A percentile compares a stretch with the other conserved stretches of the same genome.
Evolutionary conservation across 2,888 invertebrate species (phyloP).

Genomic region (Vandiemenella viatica): DNA sequence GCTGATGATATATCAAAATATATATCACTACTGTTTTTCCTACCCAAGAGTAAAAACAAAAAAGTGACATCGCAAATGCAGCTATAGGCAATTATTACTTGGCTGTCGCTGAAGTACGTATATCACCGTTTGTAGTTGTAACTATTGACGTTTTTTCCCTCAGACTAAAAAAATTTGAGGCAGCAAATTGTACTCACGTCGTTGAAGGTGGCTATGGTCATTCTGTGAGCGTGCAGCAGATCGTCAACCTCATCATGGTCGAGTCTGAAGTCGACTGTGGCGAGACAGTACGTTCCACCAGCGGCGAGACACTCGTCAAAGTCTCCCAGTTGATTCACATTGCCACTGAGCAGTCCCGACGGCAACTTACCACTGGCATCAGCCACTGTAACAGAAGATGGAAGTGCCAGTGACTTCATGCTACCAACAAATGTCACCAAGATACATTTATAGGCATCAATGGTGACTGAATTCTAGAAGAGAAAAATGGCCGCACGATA

Average conservation of each 20-base stretch:
- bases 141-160: no score
- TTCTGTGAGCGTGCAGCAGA: slow-evolving; percentile 7
- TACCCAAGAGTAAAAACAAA: no score
- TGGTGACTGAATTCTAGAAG: not conserved
- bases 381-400: slow-evolving; percentile 39
- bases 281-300: slow-evolving; percentile 19
- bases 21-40: no score
- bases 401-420: no score
- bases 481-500: not conserved
- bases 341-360: slow-evolving; percentile 50
- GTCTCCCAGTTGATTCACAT: slow-evolving; percentile 54
- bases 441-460: no score
- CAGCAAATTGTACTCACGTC: slow-evolving; percentile 8
- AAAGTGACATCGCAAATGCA: no score
- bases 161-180: no score
- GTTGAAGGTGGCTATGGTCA: slow-evolving; percentile 4
- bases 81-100: no score
- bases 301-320: slow-evolving; percentile 46
- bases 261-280: slow-evolving; percentile 10
- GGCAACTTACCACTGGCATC: slow-evolving; percentile 57
- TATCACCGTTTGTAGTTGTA: no score
- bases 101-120: no score
- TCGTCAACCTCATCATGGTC: slow-evolving; percentile 1
- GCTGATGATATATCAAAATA: no score
- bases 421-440: no score